phyloP scores from a whole-genome alignment of 1,140 invertebrate genomes.

The Drosophila orena region DNA sequence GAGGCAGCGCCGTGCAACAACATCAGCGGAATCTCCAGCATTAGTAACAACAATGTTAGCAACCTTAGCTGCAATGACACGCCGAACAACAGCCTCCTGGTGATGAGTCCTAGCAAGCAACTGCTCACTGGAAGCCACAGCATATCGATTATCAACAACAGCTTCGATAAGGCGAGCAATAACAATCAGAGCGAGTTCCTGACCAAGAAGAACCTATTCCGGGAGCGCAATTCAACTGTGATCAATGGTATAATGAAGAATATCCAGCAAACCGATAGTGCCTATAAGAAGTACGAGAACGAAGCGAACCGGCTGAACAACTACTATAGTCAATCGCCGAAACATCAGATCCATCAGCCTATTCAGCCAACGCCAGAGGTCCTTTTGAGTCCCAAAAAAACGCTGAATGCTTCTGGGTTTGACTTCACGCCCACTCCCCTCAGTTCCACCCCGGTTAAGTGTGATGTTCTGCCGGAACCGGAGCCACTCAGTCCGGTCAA shows the following conservation, averaged over 20 bases:
- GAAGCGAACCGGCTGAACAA: conserved; percentile 82
- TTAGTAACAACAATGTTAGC: conserved; percentile 49
- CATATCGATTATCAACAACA: conserved; percentile 83
- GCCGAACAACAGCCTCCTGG: conserved; percentile 72
- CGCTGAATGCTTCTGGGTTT: conserved; percentile 71
- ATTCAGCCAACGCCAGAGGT: conserved; percentile 32
- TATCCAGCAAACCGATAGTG: conserved; percentile 73
- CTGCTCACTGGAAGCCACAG: conserved; percentile 77
- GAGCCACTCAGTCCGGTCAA: conserved; percentile 65
- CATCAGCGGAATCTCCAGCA: conserved; percentile 33
- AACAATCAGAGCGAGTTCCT: conserved; percentile 78
- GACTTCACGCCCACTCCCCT: conserved; percentile 30
- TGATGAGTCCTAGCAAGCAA: conserved; percentile 79
- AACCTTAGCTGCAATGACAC: conserved; percentile 63
- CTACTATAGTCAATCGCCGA: conserved; percentile 76
- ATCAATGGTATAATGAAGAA: conserved; percentile 84
- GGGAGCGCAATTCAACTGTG: conserved; percentile 81
- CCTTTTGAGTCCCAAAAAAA: conserved; percentile 71
- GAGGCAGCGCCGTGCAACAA: conserved; percentile 48
- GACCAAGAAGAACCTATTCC: conserved; percentile 83
- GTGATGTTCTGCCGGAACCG: conserved; percentile 46
- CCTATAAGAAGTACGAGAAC: conserved; percentile 83
- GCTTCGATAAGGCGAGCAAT: conserved; percentile 72
- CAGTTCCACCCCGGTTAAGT: conserved; percentile 55
- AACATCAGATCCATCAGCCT: conserved; percentile 55